Percentiles rank a stretch among this genome's conserved stretches.
Conservation (phyloP, 2,113 vertebrate species). For the Coregonus clupeaformis region DNA sequence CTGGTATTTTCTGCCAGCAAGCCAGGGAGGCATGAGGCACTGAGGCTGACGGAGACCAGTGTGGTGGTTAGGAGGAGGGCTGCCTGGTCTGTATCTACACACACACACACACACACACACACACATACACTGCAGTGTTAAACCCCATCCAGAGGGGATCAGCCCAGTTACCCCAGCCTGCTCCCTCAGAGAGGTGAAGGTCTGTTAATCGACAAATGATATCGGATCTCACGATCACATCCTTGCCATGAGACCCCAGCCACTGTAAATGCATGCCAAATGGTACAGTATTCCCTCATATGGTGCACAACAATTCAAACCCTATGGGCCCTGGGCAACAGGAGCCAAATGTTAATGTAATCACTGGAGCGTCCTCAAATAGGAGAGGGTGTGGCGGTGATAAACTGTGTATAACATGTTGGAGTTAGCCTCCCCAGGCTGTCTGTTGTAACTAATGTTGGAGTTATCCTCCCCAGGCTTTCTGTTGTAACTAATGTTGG, state of each 20-base stretch:
- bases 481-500: no score
- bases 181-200: conserved; percentile 21
- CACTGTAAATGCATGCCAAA: neutral
- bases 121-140: conserved; percentile 13
- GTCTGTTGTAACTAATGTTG: no score
- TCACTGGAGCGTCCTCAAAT: conserved; percentile 47
- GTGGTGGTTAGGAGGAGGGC: neutral
- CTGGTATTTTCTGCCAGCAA: conserved; percentile 33
- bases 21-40: neutral
- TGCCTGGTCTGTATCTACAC: neutral
- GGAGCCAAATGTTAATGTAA: conserved; percentile 45
- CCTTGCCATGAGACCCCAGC: conserved; percentile 37
- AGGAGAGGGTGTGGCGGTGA: conserved; percentile 46
- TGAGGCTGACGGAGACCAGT: neutral
- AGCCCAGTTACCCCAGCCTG: conserved; percentile 42
- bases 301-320: no score
- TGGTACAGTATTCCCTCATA: no score
- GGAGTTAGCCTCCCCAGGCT: no score
- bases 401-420: conserved; percentile 43
- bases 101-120: conserved; percentile 17
- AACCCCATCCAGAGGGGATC: conserved; percentile 24
- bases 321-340: no score
- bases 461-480: no score
- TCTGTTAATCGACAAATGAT: conserved; percentile 46
- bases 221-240: conserved; percentile 41